Evolutionary conservation across 2,797 vertebrate genomes (phyloP), one percentile per base, ranked within the genome.

Genomic region (Tamandua tetradactyla): DNA sequence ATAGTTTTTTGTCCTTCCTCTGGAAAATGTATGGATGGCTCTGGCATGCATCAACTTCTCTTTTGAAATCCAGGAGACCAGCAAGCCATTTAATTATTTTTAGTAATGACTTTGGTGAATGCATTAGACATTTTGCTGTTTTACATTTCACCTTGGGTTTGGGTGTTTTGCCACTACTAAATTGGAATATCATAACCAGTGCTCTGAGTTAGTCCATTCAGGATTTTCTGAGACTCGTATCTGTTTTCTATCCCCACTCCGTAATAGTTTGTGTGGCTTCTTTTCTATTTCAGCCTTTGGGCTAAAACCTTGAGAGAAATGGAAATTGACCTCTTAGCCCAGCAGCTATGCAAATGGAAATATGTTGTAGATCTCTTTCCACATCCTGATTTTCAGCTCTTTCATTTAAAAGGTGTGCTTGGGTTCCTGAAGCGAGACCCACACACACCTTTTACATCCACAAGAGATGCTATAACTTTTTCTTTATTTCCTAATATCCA

Each of bases 1-100:
- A 95, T 97, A 91, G 92, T 15, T 93, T 95, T 83, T 94, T 87
- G 79, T 86, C 82, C 35, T 44, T 95, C 94, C 94, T 96, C 90
- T 81, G 83, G 95, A 94, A 97, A 95, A 95, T 85, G 20, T 61
- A 81, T 83, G 75, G 79, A 83, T 84, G 92, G 15, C 12, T 86
- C 55, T 91, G 94, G 90, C 85, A 80, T 12, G 27, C 57, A 52
- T 92, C 66, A 68, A 75, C 44, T 79, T 90, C 81, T 92, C 87
- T 84, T 97, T 96, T 88, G 90, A 97, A 96, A 96, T 93, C 79
- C 66, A 90, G 6, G 30, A 81, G 71, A 95, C 40, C 71, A 95
- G 80, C 79, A 95, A 92, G 87, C 57, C 92, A 93, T 93, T 97
- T 95, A 96, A 96, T 96, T 95, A 96, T 94, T 95, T 95, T 94